phyloP scores from a whole-genome alignment of 1,140 invertebrate genomes.

The Zaprionus capensis region DNA sequence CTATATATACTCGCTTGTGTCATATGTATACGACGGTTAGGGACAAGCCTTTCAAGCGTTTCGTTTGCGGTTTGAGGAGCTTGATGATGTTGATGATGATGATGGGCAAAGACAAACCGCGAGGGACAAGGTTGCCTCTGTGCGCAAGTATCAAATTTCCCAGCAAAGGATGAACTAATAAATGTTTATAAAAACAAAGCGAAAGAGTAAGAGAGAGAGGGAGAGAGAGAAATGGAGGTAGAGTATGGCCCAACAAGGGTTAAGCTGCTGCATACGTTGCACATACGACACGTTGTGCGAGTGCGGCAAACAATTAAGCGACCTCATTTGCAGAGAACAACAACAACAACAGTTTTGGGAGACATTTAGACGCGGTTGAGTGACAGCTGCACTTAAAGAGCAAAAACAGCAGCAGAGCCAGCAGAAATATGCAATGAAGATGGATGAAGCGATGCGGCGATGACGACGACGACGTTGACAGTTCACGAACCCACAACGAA shows the following conservation, averaged over 20 bases:
- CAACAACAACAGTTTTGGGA: slow-evolving; percentile 47
- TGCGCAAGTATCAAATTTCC: slow-evolving; percentile 60
- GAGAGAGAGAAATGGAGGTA: background rate
- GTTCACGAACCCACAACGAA: slow-evolving; percentile 67
- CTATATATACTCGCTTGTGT: background rate
- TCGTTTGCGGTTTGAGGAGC: slow-evolving; percentile 38
- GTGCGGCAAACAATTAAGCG: slow-evolving; percentile 69
- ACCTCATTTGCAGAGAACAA: slow-evolving; percentile 67
- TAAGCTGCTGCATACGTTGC: slow-evolving; percentile 36
- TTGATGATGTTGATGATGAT: slow-evolving; percentile 30
- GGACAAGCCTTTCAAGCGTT: slow-evolving; percentile 64
- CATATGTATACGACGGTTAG: slow-evolving; percentile 35
- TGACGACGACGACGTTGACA: slow-evolving; percentile 60
- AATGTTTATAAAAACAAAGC: slow-evolving; percentile 19
- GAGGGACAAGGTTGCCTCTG: slow-evolving; percentile 63
- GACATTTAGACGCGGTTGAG: slow-evolving; percentile 77
- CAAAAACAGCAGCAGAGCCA: slow-evolving; percentile 26
- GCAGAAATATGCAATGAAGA: slow-evolving; percentile 38
- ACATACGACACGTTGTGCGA: slow-evolving; percentile 54
- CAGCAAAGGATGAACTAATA: slow-evolving; percentile 65
- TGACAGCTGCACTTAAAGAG: slow-evolving; percentile 81
- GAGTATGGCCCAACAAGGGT: slow-evolving; percentile 23
- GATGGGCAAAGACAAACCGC: slow-evolving; percentile 35
- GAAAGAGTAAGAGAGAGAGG: background rate
- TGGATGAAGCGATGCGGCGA: slow-evolving; percentile 13